Base-by-base conservation (phyloP, 1,140 invertebrate species). In the Leguminivora glycinivorella region DNA sequence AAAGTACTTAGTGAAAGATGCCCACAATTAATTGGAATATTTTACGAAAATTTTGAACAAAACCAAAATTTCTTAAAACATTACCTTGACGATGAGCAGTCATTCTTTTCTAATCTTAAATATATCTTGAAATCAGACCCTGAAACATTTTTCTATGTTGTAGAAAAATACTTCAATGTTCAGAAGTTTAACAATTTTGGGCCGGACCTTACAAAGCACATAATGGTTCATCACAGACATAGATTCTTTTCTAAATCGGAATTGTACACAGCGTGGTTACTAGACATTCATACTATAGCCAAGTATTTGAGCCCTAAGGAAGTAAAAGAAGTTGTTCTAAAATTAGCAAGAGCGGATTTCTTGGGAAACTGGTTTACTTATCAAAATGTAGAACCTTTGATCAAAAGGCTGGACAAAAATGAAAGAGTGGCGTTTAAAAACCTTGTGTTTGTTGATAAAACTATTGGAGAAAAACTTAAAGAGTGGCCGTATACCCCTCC, bases 81-180 rank as follows among this genome's bases (percentile, higher is more conserved):
- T 19, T 88, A 82, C 56, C 43, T 78, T 26, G 12, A 75, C 6
- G 31, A 79, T 17, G 70, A 78, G 70, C n/a, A n/a, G 4, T 31
- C 75, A 6, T 87, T 79, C 69, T 82, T 80, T 14, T 73, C 75
- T 17, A 80, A 76, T 58, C 58, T 82, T 9, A 81, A 74, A 75
- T 77, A 70, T 69, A 47, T 88, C 29, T 68, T 88, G 7, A 87
- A 87, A 70, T 66, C 19, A 1, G 74, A 87, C 31, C 63, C 78
- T 0, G 72, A 80, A 67, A 56, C 79, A 47, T 85, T 77, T 67
- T 75, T 88, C n/a, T 71, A 85, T 43, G 74, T 84, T 19, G 63
- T 80, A 17, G 85, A 88, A 69, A 81, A 77, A 43, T 82, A 85
- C 77, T 83, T 72, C 68, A 78, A 80, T 70, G 26, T 67, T 19